Conservation (phyloP, 2,888 invertebrate species). For the Drosophila greeni region DNA sequence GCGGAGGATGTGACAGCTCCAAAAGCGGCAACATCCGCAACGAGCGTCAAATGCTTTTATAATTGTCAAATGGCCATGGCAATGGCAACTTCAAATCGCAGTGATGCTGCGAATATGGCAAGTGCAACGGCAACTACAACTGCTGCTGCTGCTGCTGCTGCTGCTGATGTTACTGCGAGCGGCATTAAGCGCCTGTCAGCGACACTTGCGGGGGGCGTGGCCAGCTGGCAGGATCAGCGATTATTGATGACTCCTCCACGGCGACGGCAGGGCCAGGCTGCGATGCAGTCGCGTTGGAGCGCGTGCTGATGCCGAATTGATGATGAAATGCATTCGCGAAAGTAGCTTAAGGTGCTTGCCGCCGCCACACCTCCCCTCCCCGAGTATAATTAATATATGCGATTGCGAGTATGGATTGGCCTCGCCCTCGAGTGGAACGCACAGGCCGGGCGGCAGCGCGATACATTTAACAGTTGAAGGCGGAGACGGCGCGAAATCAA, state of each 20-base stretch:
- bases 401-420: constrained; percentile 40
- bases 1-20: constrained; percentile 52
- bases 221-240: constrained; percentile 62
- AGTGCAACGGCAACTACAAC: constrained; percentile 49
- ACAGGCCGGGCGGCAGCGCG: constrained; percentile 10
- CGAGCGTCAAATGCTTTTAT: constrained; percentile 73
- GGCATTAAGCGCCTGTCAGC: constrained; percentile 63
- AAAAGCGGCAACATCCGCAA: constrained; percentile 42
- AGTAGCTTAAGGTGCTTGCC: constrained; percentile 70
- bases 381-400: constrained; percentile 56
- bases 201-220: constrained; percentile 65
- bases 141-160: constrained; percentile 15
- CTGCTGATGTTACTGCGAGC: constrained; percentile 20
- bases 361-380: not conserved
- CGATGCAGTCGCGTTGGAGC: constrained; percentile 37
- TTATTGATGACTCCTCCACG: constrained; percentile 68
- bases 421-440: constrained; percentile 28
- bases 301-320: constrained; percentile 75
- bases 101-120: constrained; percentile 54
- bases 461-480: constrained; percentile 13
- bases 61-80: constrained; percentile 70
- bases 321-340: constrained; percentile 73
- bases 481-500: constrained; percentile 1
- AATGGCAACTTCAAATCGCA: constrained; percentile 32
- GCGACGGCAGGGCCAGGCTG: constrained; percentile 37